Base-by-base conservation (phyloP, 2,797 vertebrate genomes). In the Phalanger gymnotis region DNA sequence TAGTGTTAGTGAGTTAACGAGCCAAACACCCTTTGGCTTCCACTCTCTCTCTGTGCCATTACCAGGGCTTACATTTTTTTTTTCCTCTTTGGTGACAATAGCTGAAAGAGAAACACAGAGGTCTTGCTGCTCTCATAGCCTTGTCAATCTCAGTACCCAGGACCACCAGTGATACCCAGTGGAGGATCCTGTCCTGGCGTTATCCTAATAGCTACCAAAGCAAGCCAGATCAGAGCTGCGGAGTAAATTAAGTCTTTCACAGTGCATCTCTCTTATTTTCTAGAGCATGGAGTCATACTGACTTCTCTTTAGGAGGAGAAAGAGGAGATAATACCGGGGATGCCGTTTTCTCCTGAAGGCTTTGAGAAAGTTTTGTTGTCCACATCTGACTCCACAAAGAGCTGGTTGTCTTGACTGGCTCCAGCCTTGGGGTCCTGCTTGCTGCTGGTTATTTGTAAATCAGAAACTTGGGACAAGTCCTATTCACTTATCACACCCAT, bases 211-310 rank as follows among this genome's bases (percentile, higher is more conserved):
- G 27, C 92, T 94, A 5, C 53, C 52, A 87, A 95, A 90, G 28
- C 40, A 4, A 22, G 58, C 22, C 34, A 40, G 28, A 14, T 55
- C 90, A 3, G 73, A 90, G 90, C 53, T 73, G 94, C 0, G 56
- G 51, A 58, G 53, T 52, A 5, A 47, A 90, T 47, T 40, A 13
- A 0, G 27, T 93, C 0, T 51, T 19, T 81, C 93, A 28, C 1
- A 73, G 61, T n/a, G 2, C 16, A 40, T n/a, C 34, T 66, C 93
- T 96, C 97, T 96, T 97, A 58, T 1, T 0, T 95, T 97, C 90
- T 97, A 97, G 95, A 96, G 91, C n/a, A 73, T 47, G 0, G 58
- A 94, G 61, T n/a, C 0, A 56, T 92, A 58, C 52, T 97, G 95
- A 3, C 58, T 95, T 51, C 66, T 96, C 55, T 4, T 54, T 22